Evolutionary conservation across 2,888 invertebrate species (phyloP).

Genomic region (Meghimatium bilineatum): DNA sequence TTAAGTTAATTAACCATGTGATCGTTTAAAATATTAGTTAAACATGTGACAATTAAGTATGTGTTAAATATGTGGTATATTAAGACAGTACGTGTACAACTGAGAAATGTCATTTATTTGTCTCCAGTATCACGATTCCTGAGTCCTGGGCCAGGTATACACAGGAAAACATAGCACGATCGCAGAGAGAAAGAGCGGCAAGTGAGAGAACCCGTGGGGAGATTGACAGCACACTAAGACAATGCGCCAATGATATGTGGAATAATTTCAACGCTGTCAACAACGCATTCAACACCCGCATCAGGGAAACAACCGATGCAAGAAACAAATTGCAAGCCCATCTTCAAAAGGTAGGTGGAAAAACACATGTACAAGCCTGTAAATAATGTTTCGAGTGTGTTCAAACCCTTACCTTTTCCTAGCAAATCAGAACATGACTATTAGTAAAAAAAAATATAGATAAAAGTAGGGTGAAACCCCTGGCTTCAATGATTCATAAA

Average conservation of each 20-base stretch:
- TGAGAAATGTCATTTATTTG: neutral
- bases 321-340: conserved; percentile 77
- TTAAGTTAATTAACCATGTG: no score
- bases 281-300: conserved; percentile 75
- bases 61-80: no score
- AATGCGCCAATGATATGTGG: conserved; percentile 77
- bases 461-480: no score
- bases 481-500: no score
- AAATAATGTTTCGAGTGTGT: no score
- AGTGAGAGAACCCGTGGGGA: conserved; percentile 75
- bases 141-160: conserved; percentile 77
- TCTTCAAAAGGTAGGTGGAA: conserved; percentile 65
- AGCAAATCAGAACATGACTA: no score
- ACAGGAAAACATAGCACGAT: conserved; percentile 76
- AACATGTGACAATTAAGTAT: no score
- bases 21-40: no score
- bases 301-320: conserved; percentile 76
- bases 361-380: no score
- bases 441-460: no score
- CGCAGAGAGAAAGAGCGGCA: conserved; percentile 76
- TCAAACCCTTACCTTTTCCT: no score
- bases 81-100: no score
- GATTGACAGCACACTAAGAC: conserved; percentile 74
- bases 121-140: conserved; percentile 83
- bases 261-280: conserved; percentile 77